These are phyloP conservation scores for Coptodon bakossiorum DNA, from an alignment of 2,113 vertebrate genomes.

Conservation along the genomic window DNA sequence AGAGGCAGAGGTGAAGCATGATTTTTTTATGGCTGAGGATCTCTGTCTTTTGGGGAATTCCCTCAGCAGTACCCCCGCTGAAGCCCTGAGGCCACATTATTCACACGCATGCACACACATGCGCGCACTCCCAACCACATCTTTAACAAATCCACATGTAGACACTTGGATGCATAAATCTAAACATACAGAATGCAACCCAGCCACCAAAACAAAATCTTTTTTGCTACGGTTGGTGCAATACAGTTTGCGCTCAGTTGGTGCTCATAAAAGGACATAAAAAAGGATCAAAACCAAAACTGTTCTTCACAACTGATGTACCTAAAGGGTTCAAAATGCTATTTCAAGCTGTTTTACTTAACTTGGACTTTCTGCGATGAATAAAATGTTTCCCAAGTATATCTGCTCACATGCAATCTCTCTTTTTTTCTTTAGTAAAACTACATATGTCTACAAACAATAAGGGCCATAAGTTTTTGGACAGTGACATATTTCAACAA, in stretches of 20 bases:
- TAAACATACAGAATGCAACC: not conserved
- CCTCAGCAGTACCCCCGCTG: not conserved
- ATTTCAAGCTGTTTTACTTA: not conserved
- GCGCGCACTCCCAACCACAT: not conserved
- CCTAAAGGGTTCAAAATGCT: not conserved
- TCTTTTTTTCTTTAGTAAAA: not conserved
- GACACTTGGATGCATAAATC: not conserved
- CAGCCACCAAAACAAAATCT: not conserved
- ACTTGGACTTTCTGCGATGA: not conserved
- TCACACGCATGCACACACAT: not conserved
- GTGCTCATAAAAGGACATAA: not conserved
- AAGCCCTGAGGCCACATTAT: constrained; percentile 36
- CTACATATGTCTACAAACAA: not conserved
- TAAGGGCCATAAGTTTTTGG: not conserved
- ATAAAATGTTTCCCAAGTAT: not conserved
- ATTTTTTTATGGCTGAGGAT: constrained; percentile 36
- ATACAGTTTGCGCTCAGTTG: not conserved
- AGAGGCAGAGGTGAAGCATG: constrained; percentile 27
- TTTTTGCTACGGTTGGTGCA: not conserved
- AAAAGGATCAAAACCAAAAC: not conserved
- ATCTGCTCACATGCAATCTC: not conserved
- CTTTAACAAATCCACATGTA: not conserved
- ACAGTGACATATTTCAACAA: not conserved
- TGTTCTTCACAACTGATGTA: not conserved
- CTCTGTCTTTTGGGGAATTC: constrained; percentile 45